Evolutionary conservation across 2,113 vertebrate species (phyloP).

Genomic region (Albula goreensis): DNA sequence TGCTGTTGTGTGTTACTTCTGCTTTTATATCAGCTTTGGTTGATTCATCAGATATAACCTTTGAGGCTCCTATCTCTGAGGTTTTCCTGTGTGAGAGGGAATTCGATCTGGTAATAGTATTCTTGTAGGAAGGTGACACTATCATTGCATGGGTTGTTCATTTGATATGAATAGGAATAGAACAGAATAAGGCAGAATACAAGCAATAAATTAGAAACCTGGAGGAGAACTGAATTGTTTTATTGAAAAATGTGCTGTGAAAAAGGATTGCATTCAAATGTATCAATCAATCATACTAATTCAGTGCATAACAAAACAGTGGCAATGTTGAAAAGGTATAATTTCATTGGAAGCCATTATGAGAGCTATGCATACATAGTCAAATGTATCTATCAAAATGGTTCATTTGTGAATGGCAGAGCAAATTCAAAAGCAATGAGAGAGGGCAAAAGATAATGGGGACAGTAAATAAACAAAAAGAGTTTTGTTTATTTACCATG

Average conservation of each 20-base stretch:
- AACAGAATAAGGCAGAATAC: not conserved
- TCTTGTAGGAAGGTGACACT: too few species aligned
- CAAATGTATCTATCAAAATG: conserved; percentile 11
- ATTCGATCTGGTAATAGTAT: not conserved
- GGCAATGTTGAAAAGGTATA: conserved; percentile 8
- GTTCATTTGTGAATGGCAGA: conserved; percentile 8
- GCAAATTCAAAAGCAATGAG: not conserved
- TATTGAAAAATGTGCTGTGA: not conserved
- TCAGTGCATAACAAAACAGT: not conserved
- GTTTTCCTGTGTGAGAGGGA: not conserved
- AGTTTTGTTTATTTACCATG: not conserved
- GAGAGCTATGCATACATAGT: conserved; percentile 21
- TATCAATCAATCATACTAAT: conserved; percentile 17
- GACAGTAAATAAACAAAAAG: too few species aligned
- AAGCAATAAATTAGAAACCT: not conserved
- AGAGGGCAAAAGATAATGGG: not conserved
- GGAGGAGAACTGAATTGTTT: not conserved
- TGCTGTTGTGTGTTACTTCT: too few species aligned
- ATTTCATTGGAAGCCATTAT: conserved; percentile 20
- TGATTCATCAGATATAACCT: too few species aligned
- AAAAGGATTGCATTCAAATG: conserved; percentile 21
- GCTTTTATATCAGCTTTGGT: too few species aligned
- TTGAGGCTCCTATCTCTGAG: too few species aligned
- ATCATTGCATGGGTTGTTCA: not conserved
- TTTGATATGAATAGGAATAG: not conserved